Percentiles rank a stretch among this genome's conserved stretches.
Conservation (phyloP, 2,113 vertebrate genomes). For the Rhagologus leucostigma region DNA sequence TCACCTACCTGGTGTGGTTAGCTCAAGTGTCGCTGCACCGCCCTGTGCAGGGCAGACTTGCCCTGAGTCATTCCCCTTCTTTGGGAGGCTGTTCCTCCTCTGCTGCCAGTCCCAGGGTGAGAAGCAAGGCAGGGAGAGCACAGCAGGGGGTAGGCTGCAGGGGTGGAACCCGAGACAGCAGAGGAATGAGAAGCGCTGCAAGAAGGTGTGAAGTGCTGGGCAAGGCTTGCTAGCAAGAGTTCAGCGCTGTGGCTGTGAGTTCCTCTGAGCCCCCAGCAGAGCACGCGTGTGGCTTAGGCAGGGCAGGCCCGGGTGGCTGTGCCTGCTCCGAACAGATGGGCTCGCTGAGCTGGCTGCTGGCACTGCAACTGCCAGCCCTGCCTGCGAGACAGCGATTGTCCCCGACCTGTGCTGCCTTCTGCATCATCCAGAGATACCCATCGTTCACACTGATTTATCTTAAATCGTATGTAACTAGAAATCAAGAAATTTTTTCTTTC, state of each 20-base stretch:
- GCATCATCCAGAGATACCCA: rapidly evolving
- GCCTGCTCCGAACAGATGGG: rapidly evolving
- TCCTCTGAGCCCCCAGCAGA: neutral
- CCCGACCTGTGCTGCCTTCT: neutral
- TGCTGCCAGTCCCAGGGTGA: neutral
- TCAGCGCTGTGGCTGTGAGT: neutral
- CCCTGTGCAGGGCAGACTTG: neutral
- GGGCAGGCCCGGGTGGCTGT: neutral
- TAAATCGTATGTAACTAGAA: neutral
- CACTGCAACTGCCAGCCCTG: neutral
- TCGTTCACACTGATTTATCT: neutral
- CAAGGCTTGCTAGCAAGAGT: neutral
- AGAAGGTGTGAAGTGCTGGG: neutral
- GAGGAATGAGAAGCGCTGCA: neutral
- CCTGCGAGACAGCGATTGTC: rapidly evolving
- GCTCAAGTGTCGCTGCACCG: neutral
- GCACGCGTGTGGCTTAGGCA: rapidly evolving
- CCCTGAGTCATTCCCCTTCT: neutral
- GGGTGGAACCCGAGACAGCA: rapidly evolving
- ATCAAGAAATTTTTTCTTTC: neutral
- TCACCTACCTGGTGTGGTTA: neutral
- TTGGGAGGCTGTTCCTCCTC: neutral
- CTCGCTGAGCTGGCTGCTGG: neutral
- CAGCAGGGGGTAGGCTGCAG: rapidly evolving
- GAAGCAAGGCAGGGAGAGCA: rapidly evolving